Conservation (phyloP, 2,113 vertebrate genomes). For the Anolis carolinensis region DNA sequence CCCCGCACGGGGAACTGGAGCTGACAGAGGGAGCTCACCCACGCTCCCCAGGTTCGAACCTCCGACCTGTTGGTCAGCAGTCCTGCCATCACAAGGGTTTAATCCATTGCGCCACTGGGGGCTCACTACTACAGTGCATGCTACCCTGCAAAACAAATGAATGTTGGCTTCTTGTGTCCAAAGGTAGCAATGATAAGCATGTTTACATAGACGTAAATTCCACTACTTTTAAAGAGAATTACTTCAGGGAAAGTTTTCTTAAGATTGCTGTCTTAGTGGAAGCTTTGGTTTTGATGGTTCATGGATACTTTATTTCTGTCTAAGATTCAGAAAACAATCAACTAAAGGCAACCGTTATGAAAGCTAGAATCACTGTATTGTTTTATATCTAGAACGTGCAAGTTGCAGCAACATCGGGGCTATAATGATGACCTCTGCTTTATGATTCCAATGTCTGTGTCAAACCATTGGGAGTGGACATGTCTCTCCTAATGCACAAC, state of each 20-base stretch:
- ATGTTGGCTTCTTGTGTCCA: neutral
- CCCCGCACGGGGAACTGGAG: too few species aligned
- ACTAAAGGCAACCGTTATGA: neutral
- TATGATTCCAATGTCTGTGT: neutral
- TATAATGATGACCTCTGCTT: neutral
- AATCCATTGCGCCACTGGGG: too few species aligned
- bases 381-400: neutral
- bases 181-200: too few species aligned
- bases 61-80: too few species aligned
- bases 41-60: too few species aligned
- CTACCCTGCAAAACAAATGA: neutral
- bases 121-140: neutral
- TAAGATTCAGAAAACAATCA: neutral
- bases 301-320: neutral
- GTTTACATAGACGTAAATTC: neutral
- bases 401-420: neutral
- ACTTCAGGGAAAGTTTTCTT: neutral
- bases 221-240: neutral
- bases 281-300: neutral
- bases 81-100: too few species aligned
- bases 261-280: neutral
- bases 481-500: neutral
- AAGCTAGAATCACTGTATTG: neutral
- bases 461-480: neutral
- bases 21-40: too few species aligned